Evolutionary conservation across 2,797 vertebrate species (phyloP).

Genomic region (Myiothlypis coronata): DNA sequence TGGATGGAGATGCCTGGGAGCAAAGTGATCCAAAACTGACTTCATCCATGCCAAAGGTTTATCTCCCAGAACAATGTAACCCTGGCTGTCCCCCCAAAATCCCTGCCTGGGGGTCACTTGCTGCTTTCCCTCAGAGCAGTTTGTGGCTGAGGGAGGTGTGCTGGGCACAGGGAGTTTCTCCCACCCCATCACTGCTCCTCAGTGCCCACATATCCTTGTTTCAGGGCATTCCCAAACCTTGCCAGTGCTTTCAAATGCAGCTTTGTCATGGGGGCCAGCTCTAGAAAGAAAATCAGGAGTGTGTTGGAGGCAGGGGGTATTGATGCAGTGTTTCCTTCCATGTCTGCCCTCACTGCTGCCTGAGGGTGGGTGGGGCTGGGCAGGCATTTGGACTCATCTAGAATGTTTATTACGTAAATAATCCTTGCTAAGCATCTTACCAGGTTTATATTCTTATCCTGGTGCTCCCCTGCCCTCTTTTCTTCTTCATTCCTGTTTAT

Average conservation of each 20-base stretch:
- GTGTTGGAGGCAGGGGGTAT: fast-evolving
- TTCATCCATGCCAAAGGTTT: not conserved
- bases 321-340: not conserved
- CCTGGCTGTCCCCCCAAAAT: not conserved
- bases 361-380: not conserved
- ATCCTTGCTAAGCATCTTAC: constrained; percentile 16
- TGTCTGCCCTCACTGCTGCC: not conserved
- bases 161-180: not conserved
- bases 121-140: not conserved
- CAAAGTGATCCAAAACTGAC: not conserved
- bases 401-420: not conserved
- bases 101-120: not conserved
- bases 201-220: not conserved
- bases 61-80: not conserved
- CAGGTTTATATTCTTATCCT: not conserved
- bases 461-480: not conserved
- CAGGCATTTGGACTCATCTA: not conserved
- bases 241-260: not conserved
- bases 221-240: not conserved
- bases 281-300: not conserved
- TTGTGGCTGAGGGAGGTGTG: not conserved
- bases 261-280: not conserved
- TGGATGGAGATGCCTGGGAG: not conserved
- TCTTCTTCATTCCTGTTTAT: not conserved
- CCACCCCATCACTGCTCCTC: not conserved